These are phyloP conservation scores for Acanthopleura granulata DNA, from an alignment of 2,888 invertebrate species.

Conservation along the genomic window DNA sequence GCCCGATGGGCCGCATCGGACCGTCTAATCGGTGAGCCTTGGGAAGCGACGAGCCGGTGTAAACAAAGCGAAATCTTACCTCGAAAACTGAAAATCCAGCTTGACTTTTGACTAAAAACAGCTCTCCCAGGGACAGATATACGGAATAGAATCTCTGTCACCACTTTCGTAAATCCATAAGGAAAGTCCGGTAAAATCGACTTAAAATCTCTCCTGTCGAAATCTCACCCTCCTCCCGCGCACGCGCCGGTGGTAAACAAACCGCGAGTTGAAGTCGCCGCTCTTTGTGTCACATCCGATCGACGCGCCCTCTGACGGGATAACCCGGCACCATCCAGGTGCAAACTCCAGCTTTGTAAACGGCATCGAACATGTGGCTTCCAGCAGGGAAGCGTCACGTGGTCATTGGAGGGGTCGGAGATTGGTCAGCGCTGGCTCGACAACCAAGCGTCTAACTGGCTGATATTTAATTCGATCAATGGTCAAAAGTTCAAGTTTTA, in stretches of 20 bases:
- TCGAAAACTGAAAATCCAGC: neutral
- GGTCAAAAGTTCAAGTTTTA: no score
- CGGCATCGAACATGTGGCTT: no score
- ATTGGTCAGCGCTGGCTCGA: no score
- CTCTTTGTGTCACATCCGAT: neutral
- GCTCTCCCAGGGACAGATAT: neutral
- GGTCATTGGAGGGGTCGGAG: no score
- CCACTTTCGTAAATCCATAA: neutral
- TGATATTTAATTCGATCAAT: no score
- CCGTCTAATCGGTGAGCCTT: neutral
- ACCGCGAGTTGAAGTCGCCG: constrained; percentile 2
- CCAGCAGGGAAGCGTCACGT: no score
- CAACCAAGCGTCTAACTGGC: no score
- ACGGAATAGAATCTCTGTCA: neutral
- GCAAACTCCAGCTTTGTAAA: neutral
- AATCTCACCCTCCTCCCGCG: neutral
- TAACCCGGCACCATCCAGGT: neutral
- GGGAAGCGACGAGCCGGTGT: neutral
- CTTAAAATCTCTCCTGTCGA: neutral
- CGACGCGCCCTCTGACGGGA: constrained; percentile 2
- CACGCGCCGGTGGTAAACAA: no score
- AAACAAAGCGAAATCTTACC: neutral
- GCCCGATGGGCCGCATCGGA: neutral
- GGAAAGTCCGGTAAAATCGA: neutral
- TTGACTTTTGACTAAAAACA: neutral